phyloP scores from a whole-genome alignment of 2,113 vertebrate species.

The Leptosomus discolor region DNA sequence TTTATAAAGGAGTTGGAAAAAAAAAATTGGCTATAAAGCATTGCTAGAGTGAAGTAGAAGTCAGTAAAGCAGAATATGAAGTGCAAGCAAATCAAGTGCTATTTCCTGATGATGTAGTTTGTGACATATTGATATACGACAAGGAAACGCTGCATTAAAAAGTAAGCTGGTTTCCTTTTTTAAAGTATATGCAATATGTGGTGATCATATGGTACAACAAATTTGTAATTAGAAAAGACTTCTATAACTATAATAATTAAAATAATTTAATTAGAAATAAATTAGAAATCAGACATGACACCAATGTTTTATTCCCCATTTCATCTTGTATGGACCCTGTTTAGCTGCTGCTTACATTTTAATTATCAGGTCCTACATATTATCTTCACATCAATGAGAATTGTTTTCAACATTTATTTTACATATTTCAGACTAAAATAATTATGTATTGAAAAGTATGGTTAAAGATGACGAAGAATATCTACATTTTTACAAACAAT shows the following conservation, averaged over 20 bases:
- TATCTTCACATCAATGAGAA: slow-evolving; percentile 19
- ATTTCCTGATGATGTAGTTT: not conserved
- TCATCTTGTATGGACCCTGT: not conserved
- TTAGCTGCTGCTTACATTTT: slow-evolving; percentile 1
- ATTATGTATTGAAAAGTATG: not conserved
- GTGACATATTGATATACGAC: not conserved
- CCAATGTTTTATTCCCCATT: not conserved
- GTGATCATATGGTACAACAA: not conserved
- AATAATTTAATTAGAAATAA: slow-evolving; percentile 16
- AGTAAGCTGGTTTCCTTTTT: not conserved
- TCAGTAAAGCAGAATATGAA: not conserved
- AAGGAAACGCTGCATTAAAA: not conserved
- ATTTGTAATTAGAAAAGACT: not conserved
- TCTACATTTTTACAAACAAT: slow-evolving; percentile 6
- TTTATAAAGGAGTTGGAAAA: not conserved
- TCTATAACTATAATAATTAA: not conserved
- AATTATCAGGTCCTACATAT: not conserved
- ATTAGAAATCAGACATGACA: too few species aligned
- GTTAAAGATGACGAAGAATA: not conserved
- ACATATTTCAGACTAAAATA: slow-evolving; percentile 10
- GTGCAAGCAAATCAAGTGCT: not conserved
- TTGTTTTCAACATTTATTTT: slow-evolving; percentile 39
- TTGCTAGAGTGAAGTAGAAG: not conserved
- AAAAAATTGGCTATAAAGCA: not conserved
- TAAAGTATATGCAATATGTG: not conserved